These are phyloP conservation scores for Caenorhabditis sp. DNA, from an alignment of 2,888 invertebrate species.

Conservation along the genomic window DNA sequence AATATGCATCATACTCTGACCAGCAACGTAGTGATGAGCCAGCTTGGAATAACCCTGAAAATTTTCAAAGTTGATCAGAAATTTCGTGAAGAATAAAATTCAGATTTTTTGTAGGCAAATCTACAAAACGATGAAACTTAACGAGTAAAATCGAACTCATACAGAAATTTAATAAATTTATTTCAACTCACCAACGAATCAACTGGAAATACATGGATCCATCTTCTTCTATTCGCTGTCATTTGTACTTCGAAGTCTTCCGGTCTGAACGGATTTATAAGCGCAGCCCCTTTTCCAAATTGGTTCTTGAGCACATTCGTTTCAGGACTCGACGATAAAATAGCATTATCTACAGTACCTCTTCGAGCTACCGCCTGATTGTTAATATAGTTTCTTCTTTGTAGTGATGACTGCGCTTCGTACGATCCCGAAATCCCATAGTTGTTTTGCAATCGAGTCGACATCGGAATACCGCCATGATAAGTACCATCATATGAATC, in stretches of 20 bases:
- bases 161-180: background rate
- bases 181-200: conserved; percentile 45
- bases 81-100: too few relatives aligned
- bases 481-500: too few relatives aligned
- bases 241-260: conserved; percentile 80
- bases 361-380: conserved; percentile 8
- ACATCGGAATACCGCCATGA: too few relatives aligned
- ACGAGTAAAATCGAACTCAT: too few relatives aligned
- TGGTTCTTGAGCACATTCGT: background rate
- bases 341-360: conserved; percentile 8
- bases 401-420: too few relatives aligned
- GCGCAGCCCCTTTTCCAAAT: background rate
- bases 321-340: conserved; percentile 74
- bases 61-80: too few relatives aligned
- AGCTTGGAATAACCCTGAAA: conserved; percentile 65
- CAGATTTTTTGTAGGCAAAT: too few relatives aligned
- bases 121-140: too few relatives aligned
- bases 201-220: conserved; percentile 97
- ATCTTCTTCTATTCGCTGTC: conserved; percentile 74
- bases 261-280: conserved; percentile 96
- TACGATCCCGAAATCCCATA: too few relatives aligned
- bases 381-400: too few relatives aligned
- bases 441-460: too few relatives aligned
- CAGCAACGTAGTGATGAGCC: conserved; percentile 70
- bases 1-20: conserved; percentile 45